Conservation (phyloP, 2,888 invertebrate genomes). For the Orthonychiurus folsomi region DNA sequence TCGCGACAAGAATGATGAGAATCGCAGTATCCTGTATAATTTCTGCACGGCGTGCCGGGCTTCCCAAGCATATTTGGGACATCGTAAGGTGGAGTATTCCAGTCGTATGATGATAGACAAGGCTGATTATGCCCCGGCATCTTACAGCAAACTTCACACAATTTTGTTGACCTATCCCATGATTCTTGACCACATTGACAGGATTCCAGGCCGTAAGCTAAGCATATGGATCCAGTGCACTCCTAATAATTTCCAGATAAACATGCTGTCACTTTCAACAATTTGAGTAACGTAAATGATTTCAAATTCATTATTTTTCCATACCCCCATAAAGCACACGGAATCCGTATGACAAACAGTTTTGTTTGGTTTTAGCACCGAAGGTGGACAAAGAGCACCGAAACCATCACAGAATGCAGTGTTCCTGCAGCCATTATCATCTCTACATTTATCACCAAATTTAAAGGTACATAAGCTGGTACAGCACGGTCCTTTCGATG, state of each 20-base stretch:
- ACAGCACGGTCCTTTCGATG: constrained; percentile 91
- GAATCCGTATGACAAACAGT: constrained; percentile 92
- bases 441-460: constrained; percentile 79
- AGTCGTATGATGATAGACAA: constrained; percentile 80
- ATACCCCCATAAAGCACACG: constrained; percentile 91
- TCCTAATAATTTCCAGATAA: constrained; percentile 52
- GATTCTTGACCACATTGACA: constrained; percentile 81
- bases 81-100: constrained; percentile 81
- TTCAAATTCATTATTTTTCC: constrained; percentile 41
- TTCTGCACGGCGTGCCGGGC: constrained; percentile 87
- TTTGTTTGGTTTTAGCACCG: constrained; percentile 83
- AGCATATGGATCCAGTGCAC: constrained; percentile 95
- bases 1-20: constrained; percentile 72
- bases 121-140: constrained; percentile 69
- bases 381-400: constrained; percentile 82
- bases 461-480: constrained; percentile 73
- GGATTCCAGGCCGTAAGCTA: constrained; percentile 89
- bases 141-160: constrained; percentile 89
- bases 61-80: constrained; percentile 89
- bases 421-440: constrained; percentile 87
- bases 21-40: constrained; percentile 77
- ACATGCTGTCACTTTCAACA: not conserved
- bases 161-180: constrained; percentile 70
- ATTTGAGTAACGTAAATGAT: not conserved
- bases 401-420: constrained; percentile 85